phyloP scores from a whole-genome alignment of 2,113 vertebrate species.

The Emberiza fucata region DNA sequence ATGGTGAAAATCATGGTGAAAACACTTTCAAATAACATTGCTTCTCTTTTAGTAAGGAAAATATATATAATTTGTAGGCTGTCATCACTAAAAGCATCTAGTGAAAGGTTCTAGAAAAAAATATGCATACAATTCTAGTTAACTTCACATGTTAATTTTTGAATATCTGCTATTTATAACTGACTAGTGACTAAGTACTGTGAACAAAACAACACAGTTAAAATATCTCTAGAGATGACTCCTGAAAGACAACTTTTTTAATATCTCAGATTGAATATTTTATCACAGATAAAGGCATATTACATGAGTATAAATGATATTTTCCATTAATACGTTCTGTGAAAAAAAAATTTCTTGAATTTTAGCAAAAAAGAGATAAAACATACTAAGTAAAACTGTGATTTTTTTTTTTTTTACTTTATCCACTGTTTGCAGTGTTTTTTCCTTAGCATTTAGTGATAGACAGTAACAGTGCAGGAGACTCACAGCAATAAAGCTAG shows the following conservation, averaged over 20 bases:
- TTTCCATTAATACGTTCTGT: not conserved
- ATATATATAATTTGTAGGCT: not conserved
- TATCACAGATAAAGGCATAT: not conserved
- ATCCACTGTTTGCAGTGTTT: not conserved
- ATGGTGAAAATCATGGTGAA: not conserved
- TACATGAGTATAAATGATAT: not conserved
- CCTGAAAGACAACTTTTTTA: not conserved
- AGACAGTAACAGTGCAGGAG: not conserved
- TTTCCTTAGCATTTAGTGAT: not conserved
- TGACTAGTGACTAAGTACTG: not conserved
- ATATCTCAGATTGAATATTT: not conserved
- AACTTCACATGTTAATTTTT: not conserved
- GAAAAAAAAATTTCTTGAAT: not conserved
- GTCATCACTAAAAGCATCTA: not conserved
- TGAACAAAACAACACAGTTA: not conserved
- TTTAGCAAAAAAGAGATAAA: not conserved
- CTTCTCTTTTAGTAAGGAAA: not conserved
- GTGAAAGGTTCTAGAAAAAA: not conserved
- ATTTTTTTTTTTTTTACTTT: conserved; percentile 4
- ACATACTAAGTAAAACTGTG: not conserved
- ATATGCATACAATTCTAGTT: not conserved
- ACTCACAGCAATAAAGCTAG: conserved; percentile 8
- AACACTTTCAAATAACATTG: not conserved
- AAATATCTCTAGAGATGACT: not conserved
- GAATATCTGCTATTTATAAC: not conserved